Base-by-base conservation (phyloP, 2,888 invertebrate genomes). In the Coelopa pilipes region DNA sequence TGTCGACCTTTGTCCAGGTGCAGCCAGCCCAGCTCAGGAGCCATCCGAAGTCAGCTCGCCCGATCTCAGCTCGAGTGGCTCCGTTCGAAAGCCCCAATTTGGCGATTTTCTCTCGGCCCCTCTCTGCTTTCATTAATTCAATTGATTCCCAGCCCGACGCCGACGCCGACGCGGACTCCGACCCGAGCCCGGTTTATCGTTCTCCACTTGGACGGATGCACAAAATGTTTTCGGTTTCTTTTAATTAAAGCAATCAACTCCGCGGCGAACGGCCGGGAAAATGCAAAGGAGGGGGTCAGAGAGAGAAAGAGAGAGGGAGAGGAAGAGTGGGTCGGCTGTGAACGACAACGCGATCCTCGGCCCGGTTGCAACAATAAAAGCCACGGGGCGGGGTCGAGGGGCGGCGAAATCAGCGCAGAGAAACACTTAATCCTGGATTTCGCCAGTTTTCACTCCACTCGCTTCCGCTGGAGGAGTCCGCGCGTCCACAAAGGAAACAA, bases 171-270 rank as follows among this genome's bases (percentile, higher is more conserved):
- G 46, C 24, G 10, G 45, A 10, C 59, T 70, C n/a, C 21, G 0
- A 57, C 47, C 24, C n/a, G 13, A 34, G 53, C n/a, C 15, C 21
- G n/a, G 15, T n/a, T n/a, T n/a, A n/a, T n/a, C n/a, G n/a, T n/a
- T n/a, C 57, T 59, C 17, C 65, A 19, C 13, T 15, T 1, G 49
- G 24, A 59, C 55, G 15, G 63, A 70, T 70, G 70, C 63, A 63
- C 13, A 49, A 70, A 70, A 70, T 62, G 55, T 53, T 71, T 53
- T 71, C 46, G 71, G 71, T 71, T 71, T 71, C 65, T 71, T 57
- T 71, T 71, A 71, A 71, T 71, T 71, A 71, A 71, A 71, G 71
- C 71, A 71, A 71, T 71, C 71, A 71, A 63, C 50, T 46, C 57
- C 34, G 68, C 17, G 59, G 19, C 17, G 57, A 55, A 34, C 4